These are phyloP conservation scores for Macheiramphus alcinus DNA, from an alignment of 2,113 vertebrate genomes.

Conservation along the genomic window DNA sequence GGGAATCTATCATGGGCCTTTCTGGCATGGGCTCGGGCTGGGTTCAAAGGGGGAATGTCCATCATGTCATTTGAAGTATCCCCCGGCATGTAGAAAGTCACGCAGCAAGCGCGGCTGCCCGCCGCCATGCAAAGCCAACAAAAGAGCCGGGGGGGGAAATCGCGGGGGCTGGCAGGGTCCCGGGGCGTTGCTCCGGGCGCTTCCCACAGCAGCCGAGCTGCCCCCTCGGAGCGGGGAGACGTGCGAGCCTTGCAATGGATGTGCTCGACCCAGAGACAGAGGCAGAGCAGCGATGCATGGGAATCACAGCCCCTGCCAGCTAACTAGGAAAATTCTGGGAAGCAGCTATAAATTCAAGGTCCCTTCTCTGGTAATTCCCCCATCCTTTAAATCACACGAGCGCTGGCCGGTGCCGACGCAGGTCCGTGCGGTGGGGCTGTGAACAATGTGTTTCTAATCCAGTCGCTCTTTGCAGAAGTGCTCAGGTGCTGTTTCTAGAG, in stretches of 20 bases:
- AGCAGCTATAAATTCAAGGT: slow-evolving; percentile 10
- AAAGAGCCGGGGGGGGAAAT: background rate
- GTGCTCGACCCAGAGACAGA: background rate
- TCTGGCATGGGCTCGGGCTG: slow-evolving; percentile 61
- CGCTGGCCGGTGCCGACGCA: background rate
- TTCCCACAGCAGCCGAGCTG: background rate
- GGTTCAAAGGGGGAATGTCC: slow-evolving; percentile 67
- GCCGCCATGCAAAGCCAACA: background rate
- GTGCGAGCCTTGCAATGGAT: background rate
- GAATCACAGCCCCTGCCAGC: background rate
- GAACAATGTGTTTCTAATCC: background rate
- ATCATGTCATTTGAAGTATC: slow-evolving; percentile 26
- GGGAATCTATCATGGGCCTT: slow-evolving; percentile 67
- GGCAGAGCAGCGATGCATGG: accelerated
- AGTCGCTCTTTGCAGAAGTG: background rate
- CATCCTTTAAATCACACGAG: background rate
- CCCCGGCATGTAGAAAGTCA: slow-evolving; percentile 73
- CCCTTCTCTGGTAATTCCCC: background rate
- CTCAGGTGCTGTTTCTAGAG: background rate
- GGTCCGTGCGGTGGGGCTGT: background rate
- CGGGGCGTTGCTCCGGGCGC: background rate
- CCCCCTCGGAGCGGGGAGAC: background rate
- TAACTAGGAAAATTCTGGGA: slow-evolving; percentile 14
- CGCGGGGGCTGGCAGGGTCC: background rate
- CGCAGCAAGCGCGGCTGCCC: slow-evolving; percentile 11